Conservation (phyloP, 2,888 invertebrate species). For the Heliconius erato region DNA sequence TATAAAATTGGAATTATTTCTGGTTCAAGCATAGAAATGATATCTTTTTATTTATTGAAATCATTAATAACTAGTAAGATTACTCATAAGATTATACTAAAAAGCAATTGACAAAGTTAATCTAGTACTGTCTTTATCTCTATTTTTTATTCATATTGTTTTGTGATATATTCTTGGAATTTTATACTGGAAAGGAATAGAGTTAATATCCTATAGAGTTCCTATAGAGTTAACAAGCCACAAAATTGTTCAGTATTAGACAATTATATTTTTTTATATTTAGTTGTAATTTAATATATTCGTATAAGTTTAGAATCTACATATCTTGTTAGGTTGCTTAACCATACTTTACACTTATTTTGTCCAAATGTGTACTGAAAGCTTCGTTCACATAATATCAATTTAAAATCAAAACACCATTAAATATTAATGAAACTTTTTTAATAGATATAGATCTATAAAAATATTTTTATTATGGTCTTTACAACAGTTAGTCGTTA, state of each 20-base stretch:
- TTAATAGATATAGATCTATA: not conserved
- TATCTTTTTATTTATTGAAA: too few species aligned
- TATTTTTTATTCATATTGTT: too few species aligned
- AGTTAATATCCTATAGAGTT: too few species aligned
- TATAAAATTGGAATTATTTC: not conserved
- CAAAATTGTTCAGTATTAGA: not conserved
- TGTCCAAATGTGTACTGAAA: not conserved
- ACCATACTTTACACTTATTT: too few species aligned
- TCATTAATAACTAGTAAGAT: too few species aligned
- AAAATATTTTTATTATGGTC: not conserved
- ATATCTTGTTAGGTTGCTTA: too few species aligned
- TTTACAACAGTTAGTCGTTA: constrained; percentile 8
- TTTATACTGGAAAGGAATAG: too few species aligned
- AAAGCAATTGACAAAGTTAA: not conserved
- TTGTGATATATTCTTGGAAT: too few species aligned
- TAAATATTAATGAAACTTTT: not conserved
- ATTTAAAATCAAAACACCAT: not conserved
- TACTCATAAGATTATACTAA: not conserved
- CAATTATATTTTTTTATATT: not conserved
- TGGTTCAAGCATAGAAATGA: too few species aligned
- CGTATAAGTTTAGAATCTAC: not conserved
- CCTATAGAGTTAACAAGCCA: not conserved
- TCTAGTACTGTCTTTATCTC: too few species aligned
- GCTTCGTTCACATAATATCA: not conserved
- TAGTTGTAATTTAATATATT: not conserved